Percentiles rank a stretch among this genome's conserved stretches.
These are phyloP conservation scores for Actenoides lindsayi DNA, from an alignment of 2,113 vertebrate species.

Conservation along the genomic window DNA sequence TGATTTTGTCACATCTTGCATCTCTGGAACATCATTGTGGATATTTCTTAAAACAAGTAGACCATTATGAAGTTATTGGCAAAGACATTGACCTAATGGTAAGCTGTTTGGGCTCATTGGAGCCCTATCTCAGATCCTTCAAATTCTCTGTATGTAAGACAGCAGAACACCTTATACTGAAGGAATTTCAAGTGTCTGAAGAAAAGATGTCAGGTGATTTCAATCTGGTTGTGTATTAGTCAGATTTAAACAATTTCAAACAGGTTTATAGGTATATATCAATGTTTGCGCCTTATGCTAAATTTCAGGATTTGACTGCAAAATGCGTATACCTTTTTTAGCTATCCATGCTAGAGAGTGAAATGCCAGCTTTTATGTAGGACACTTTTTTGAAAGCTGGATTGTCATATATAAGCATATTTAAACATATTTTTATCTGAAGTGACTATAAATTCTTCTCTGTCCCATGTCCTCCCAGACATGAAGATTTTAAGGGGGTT, in stretches of 20 bases:
- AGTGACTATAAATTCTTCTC: neutral
- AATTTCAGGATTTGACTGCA: neutral
- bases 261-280: neutral
- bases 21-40: neutral
- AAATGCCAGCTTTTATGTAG: neutral
- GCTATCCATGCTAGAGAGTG: neutral
- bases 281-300: neutral
- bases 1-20: neutral
- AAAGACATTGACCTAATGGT: neutral
- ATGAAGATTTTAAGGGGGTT: neutral
- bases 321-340: neutral
- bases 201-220: neutral
- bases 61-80: neutral
- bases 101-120: neutral
- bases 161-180: neutral
- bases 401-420: neutral
- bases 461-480: neutral
- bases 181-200: neutral
- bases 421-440: neutral
- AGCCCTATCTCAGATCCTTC: neutral
- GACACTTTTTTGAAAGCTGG: neutral
- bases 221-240: neutral
- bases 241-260: neutral
- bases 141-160: neutral
- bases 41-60: neutral